Evolutionary conservation across 1,140 invertebrate genomes (phyloP).

Genomic region (Euglossa dilemma): DNA sequence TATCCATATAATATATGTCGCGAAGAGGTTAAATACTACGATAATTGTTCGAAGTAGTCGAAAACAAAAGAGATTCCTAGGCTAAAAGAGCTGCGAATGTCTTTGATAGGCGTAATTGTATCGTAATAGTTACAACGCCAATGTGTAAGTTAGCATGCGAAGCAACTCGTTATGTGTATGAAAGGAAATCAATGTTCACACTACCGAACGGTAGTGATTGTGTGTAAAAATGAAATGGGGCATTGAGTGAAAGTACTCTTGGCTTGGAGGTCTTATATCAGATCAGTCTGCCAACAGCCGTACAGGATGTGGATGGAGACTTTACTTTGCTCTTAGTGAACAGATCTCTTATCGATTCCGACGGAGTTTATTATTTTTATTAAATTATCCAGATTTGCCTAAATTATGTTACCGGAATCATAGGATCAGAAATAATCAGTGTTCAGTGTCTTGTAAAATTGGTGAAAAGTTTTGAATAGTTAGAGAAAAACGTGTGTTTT

Average conservation of each 20-base stretch:
- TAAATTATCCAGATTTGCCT: background rate
- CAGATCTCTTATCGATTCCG: constrained; percentile 19
- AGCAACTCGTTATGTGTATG: constrained; percentile 10
- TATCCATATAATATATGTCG: background rate
- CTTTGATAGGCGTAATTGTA: constrained; percentile 38
- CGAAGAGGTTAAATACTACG: background rate
- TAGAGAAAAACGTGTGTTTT: constrained; percentile 51
- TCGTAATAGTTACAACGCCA: constrained; percentile 41
- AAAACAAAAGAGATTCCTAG: constrained; percentile 23
- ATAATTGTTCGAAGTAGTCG: background rate
- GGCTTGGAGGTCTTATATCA: constrained; percentile 73
- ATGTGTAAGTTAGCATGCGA: background rate
- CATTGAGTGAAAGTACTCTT: constrained; percentile 82
- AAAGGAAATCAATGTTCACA: constrained; percentile 55
- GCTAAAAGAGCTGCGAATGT: constrained; percentile 30
- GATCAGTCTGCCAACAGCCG: constrained; percentile 69
- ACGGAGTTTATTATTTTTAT: constrained; percentile 24
- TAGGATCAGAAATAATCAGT: background rate
- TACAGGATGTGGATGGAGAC: constrained; percentile 63
- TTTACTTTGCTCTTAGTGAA: constrained; percentile 44
- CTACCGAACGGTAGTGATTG: constrained; percentile 52
- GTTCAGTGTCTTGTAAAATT: constrained; percentile 58
- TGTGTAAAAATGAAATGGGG: constrained; percentile 82
- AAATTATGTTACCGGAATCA: constrained; percentile 46
- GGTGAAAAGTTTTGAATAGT: constrained; percentile 53